Percentiles rank a stretch among this genome's conserved stretches.
These are phyloP conservation scores for Ameiurus melas DNA, from an alignment of 2,113 vertebrate species.

Conservation along the genomic window DNA sequence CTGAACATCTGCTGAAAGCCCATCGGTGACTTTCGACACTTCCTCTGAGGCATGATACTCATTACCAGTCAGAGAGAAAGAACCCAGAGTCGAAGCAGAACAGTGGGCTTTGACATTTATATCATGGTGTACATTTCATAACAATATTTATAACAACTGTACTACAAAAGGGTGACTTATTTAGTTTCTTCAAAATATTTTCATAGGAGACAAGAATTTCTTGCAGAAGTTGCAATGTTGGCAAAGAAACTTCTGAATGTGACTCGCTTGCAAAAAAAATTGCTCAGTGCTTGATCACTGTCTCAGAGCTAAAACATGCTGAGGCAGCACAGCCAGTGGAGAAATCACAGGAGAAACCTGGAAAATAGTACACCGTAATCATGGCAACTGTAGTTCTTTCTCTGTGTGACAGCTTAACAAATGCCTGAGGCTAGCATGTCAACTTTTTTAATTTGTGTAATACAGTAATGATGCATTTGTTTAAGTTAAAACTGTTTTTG, in stretches of 20 bases:
- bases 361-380: slow-evolving; percentile 51
- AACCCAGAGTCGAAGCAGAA: background rate
- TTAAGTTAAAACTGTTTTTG: background rate
- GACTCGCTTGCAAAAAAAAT: slow-evolving; percentile 53
- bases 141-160: slow-evolving; percentile 6
- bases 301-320: slow-evolving; percentile 49
- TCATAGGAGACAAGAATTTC: slow-evolving; percentile 38
- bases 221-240: slow-evolving; percentile 43
- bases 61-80: background rate
- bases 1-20: slow-evolving; percentile 24
- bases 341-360: slow-evolving; percentile 47
- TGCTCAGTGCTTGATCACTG: slow-evolving; percentile 53
- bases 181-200: slow-evolving; percentile 32
- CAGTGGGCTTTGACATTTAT: slow-evolving; percentile 6
- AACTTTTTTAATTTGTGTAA: slow-evolving; percentile 8
- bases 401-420: slow-evolving; percentile 32
- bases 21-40: slow-evolving; percentile 10
- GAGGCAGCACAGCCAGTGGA: slow-evolving; percentile 41
- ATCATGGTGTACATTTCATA: background rate
- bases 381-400: slow-evolving; percentile 46
- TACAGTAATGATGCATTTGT: background rate
- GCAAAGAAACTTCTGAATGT: slow-evolving; percentile 55
- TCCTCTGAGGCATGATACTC: background rate
- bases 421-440: slow-evolving; percentile 23
- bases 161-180: slow-evolving; percentile 21